Evolutionary conservation across 2,113 vertebrate species (phyloP).

Genomic region (Notarius quadriscutis): DNA sequence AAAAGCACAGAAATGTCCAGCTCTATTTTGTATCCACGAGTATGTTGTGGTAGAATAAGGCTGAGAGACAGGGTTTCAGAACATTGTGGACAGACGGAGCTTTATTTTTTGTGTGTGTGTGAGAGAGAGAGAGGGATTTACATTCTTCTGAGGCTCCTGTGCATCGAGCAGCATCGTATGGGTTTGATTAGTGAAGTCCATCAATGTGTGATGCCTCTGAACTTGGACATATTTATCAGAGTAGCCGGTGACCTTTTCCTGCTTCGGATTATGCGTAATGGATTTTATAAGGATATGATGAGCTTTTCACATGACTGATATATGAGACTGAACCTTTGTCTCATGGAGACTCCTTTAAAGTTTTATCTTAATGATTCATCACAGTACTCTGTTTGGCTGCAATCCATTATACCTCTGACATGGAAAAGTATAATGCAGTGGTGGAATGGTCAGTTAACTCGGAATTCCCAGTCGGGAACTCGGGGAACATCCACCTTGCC

Average conservation of each 20-base stretch:
- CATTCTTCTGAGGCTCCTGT: constrained; percentile 24
- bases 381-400: not conserved
- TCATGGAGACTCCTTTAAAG: not conserved
- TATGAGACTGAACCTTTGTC: not conserved
- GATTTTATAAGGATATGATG: not conserved
- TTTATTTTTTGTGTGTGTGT: not conserved
- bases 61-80: not conserved
- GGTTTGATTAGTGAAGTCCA: constrained; percentile 44
- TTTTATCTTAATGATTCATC: not conserved
- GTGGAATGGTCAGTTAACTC: not conserved
- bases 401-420: not conserved
- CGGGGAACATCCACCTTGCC: not conserved
- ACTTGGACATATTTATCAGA: not conserved
- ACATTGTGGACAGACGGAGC: not conserved
- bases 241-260: not conserved
- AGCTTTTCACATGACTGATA: not conserved
- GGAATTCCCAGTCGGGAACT: not conserved
- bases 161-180: constrained; percentile 42
- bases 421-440: not conserved
- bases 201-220: constrained; percentile 30
- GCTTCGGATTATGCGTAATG: not conserved
- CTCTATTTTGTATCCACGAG: constrained; percentile 25
- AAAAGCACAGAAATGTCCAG: constrained; percentile 9
- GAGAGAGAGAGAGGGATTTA: not conserved
- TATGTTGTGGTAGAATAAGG: not conserved